Evolutionary conservation across 2,113 vertebrate species (phyloP), one percentile per base, ranked within the genome.

Genomic region (Callipepla squamata): DNA sequence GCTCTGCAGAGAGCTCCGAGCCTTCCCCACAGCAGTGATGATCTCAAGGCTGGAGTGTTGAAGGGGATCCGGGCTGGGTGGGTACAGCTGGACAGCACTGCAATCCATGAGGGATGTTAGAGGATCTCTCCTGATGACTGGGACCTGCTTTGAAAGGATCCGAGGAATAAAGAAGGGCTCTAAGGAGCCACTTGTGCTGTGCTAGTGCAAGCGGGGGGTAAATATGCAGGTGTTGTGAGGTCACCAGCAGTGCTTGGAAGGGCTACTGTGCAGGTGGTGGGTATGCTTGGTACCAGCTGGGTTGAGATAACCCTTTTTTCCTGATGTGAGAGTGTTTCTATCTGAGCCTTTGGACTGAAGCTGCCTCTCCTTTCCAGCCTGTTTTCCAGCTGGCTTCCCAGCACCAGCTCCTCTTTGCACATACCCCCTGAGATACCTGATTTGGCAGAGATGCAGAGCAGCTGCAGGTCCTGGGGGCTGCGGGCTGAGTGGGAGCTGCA

Each of bases 211-310:
- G 44, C 50, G 67, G 62, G 23, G 25, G 77, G 21, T 34, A 67
- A 90, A 77, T 20, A 21, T 2, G 63, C 93, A 95, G 87, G 65
- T 95, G 92, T 23, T 83, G 66, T 68, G 90, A 88, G 69, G 88
- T 95, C 72, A 85, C 47, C 58, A 30, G 5, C 5, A 66, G 50
- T 2, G 4, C 50, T 76, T 68, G 76, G 28, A 51, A 58, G n/a
- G 42, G 48, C 53, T 81, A 20, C 66, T 7, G 8, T n/a, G 82
- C 82, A 70, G 51, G 76, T 88, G 88, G 68, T 32, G 62, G 72
- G 79, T 22, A 79, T 61, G 40, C 75, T 81, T 65, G 47, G 28
- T 70, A 85, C 28, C 69, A 42, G 8, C 23, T 1, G 4, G 30
- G 6, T 74, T 62, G 76, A 48, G 22, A 62, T 95, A 51, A 63